Evolutionary conservation across 2,888 invertebrate species (phyloP), one percentile per base, ranked within the genome.

Genomic region (Heliconius sara): DNA sequence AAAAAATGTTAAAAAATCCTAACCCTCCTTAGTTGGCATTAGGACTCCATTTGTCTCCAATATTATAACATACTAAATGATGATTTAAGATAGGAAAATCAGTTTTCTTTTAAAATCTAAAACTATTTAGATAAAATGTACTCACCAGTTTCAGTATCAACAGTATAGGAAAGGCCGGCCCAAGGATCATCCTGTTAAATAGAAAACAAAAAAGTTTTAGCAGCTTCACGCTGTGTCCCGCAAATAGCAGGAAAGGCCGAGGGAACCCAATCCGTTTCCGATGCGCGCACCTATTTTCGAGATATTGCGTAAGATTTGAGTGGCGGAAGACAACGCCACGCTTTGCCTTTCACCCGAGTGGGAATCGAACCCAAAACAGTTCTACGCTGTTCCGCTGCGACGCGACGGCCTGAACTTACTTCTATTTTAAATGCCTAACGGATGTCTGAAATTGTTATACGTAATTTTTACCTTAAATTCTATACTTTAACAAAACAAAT

Each of bases 61-160:
- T 52, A 22, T 47, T 47, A 47, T 19, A 19, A 52, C 27, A 34
- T 5, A 4, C 27, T 57, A 30, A 57, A 25, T 19, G 13, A 47
- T 3, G 19, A 2, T 52, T 22, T 6, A 52, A 52, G 22, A 19
- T 9, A 22, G 9, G 7, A 52, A 52, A 52, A 22, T 52, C 0
- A 0, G 19, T 52, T 52, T 52, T 2, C 19, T 52, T 52, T 52
- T 52, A 1, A 6, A 52, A 52, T 7, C 22, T 52, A 52, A 19
- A 7, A 52, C 7, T 52, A 22, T 22, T 52, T 22, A 52, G 22
- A 60, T 67, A 57, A 27, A 34, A 52, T 19, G 12, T 27, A 19
- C 97, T 96, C 91, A 98, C 98, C 98, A 84, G 98, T 98, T 93
- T 98, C 98, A 22, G 97, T 97, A 89, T 98, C 98, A 81, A 98